Percentiles rank a stretch among this genome's conserved stretches.
Conservation (phyloP, 2,797 vertebrate genomes). For the Muscicapa striata region DNA sequence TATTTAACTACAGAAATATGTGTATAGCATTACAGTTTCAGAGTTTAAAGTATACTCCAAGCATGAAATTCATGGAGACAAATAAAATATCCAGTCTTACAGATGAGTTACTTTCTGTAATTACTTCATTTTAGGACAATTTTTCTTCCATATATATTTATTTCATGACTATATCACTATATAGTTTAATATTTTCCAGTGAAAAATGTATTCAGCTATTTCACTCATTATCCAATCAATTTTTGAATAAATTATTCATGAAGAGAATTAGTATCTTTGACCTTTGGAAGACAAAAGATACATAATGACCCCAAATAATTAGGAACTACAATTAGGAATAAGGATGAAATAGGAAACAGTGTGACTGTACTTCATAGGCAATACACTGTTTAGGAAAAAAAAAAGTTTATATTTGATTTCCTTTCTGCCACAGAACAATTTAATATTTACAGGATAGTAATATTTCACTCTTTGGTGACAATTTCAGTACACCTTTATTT, state of each 20-base stretch:
- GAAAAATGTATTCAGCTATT: constrained; percentile 47
- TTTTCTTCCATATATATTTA: neutral
- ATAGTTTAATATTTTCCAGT: constrained; percentile 13
- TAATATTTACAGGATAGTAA: neutral
- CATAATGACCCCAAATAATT: constrained; percentile 47
- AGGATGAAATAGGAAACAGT: neutral
- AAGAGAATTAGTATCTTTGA: constrained; percentile 44
- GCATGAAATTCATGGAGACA: neutral
- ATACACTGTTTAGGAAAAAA: neutral
- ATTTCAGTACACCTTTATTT: neutral
- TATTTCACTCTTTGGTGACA: neutral
- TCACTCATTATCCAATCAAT: constrained; percentile 33
- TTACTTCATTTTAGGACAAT: neutral
- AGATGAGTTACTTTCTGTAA: neutral
- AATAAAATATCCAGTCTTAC: neutral
- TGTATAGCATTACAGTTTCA: neutral
- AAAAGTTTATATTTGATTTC: neutral
- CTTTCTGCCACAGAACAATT: neutral
- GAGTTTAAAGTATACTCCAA: neutral
- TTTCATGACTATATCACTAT: neutral
- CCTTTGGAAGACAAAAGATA: constrained; percentile 41
- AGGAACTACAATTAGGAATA: constrained; percentile 22
- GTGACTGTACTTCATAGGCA: neutral
- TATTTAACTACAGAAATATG: neutral
- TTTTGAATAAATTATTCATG: constrained; percentile 62